These are phyloP conservation scores for Streptopelia turtur DNA, from an alignment of 2,797 vertebrate genomes.

Conservation along the genomic window DNA sequence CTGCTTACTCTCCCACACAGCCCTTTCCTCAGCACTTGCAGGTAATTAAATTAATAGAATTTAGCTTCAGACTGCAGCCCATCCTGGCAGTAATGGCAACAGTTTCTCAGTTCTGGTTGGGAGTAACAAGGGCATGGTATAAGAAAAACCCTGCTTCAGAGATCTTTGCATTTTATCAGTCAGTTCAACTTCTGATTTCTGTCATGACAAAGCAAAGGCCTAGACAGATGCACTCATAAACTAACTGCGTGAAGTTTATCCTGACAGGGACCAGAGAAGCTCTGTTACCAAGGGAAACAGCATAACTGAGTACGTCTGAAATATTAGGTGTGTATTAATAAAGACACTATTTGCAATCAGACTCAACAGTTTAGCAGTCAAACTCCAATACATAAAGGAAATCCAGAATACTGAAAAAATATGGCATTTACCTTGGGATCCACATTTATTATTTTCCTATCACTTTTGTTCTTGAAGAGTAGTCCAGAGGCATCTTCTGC, in stretches of 20 bases:
- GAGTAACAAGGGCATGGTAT: not conserved
- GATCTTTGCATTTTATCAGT: not conserved
- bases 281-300: not conserved
- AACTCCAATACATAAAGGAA: not conserved
- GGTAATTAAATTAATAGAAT: not conserved
- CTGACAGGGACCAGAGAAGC: not conserved
- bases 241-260: not conserved
- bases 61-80: no score
- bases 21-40: not conserved
- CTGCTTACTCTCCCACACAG: not conserved
- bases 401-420: not conserved
- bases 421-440: constrained; percentile 83
- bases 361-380: not conserved
- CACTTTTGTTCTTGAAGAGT: constrained; percentile 86
- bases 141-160: not conserved
- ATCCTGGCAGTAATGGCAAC: not conserved
- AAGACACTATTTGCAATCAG: not conserved
- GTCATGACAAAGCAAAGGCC: not conserved
- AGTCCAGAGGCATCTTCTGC: constrained; percentile 81
- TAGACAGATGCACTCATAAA: not conserved
- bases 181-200: not conserved
- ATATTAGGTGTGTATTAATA: not conserved
- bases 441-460: constrained; percentile 85
- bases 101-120: fast-evolving
- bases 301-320: not conserved